Conservation (phyloP, 2,113 vertebrate genomes). For the Catharus fuscescens region DNA sequence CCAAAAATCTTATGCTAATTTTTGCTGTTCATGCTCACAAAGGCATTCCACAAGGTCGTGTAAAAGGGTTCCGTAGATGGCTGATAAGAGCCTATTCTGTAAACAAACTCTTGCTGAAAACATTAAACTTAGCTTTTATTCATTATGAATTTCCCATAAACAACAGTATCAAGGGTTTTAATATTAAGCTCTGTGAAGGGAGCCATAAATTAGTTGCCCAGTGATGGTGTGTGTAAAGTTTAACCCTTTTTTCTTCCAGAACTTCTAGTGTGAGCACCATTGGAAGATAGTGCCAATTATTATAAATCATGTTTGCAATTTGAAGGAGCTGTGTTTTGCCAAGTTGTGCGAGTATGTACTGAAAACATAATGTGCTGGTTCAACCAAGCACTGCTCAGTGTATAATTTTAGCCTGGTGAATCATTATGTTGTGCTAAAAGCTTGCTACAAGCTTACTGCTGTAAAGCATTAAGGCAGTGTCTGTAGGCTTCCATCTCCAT, state of each 20-base stretch:
- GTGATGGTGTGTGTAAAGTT: background rate
- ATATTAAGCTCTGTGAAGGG: background rate
- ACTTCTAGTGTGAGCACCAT: background rate
- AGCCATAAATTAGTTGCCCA: background rate
- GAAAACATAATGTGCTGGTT: slow-evolving; percentile 34
- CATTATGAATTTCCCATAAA: background rate
- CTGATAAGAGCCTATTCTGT: background rate
- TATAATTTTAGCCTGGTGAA: slow-evolving; percentile 47
- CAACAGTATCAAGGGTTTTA: background rate
- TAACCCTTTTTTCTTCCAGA: background rate
- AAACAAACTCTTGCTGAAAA: background rate
- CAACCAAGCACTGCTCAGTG: background rate
- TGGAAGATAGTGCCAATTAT: slow-evolving; percentile 23
- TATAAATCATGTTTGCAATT: slow-evolving; percentile 28
- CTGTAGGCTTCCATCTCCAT: slow-evolving; percentile 18
- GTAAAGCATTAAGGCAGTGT: background rate
- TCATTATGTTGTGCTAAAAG: slow-evolving; percentile 50
- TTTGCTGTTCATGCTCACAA: background rate
- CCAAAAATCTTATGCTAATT: background rate
- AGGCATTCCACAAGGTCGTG: background rate
- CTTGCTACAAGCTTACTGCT: slow-evolving; percentile 11
- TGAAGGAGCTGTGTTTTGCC: slow-evolving; percentile 43
- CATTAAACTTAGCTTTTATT: background rate
- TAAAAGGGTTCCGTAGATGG: background rate
- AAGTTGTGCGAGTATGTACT: background rate